A percentile compares a stretch with the other conserved stretches of the same genome.
These are phyloP conservation scores for Cheilosia grossa DNA, from an alignment of 2,888 invertebrate genomes.

Conservation along the genomic window DNA sequence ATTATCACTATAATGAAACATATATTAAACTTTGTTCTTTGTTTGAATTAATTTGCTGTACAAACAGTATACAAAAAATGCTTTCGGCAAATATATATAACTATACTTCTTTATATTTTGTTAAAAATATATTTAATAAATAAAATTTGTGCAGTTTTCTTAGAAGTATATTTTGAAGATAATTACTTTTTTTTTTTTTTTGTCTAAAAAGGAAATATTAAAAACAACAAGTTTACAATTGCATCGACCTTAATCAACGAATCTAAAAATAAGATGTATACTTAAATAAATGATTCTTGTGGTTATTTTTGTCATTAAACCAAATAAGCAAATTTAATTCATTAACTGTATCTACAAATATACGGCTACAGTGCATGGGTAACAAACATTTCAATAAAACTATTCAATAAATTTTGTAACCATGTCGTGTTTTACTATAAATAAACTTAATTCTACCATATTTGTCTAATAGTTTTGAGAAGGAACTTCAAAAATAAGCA, in stretches of 20 bases:
- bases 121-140: constrained; percentile 34
- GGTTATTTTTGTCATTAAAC: too few species aligned
- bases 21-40: constrained; percentile 20
- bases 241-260: too few species aligned
- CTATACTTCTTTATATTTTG: constrained; percentile 48
- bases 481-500: too few species aligned
- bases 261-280: too few species aligned
- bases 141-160: constrained; percentile 8
- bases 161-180: constrained; percentile 33
- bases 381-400: constrained; percentile 49
- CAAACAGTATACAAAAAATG: not conserved
- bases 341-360: too few species aligned
- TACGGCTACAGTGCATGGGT: too few species aligned
- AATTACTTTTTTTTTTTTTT: constrained; percentile 28
- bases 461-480: too few species aligned
- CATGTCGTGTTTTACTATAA: not conserved
- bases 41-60: constrained; percentile 27
- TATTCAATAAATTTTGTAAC: constrained; percentile 60
- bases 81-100: not conserved
- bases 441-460: not conserved
- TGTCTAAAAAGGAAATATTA: not conserved
- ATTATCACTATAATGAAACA: constrained; percentile 5
- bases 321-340: too few species aligned
- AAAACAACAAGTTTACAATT: not conserved
- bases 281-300: too few species aligned